Conservation (phyloP, 2,113 vertebrate species). For the Antennarius striatus region DNA sequence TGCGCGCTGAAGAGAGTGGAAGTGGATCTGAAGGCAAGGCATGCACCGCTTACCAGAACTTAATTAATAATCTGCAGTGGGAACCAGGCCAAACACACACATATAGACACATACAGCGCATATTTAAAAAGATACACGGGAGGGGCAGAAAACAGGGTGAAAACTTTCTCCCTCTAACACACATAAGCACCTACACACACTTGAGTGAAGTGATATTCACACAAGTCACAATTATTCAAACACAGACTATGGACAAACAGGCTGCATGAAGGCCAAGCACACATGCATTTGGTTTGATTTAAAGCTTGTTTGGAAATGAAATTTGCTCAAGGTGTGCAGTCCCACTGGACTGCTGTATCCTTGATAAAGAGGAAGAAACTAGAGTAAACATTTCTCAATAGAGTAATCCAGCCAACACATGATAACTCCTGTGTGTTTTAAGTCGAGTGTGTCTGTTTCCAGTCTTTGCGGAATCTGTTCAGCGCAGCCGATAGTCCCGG, state of each 20-base stretch:
- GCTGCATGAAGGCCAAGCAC: conserved; percentile 35
- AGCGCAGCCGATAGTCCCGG: conserved; percentile 11
- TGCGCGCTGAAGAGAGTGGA: conserved; percentile 61
- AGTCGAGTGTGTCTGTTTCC: conserved; percentile 13
- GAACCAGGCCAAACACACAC: conserved; percentile 64
- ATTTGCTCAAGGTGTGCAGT: conserved; percentile 55
- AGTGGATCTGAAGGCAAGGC: conserved; percentile 74
- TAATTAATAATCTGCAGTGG: conserved; percentile 79
- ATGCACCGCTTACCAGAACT: conserved; percentile 72
- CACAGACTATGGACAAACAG: conserved; percentile 53
- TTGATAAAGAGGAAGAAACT: conserved; percentile 29
- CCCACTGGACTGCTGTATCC: conserved; percentile 5
- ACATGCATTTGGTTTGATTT: conserved; percentile 30
- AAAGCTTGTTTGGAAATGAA: conserved; percentile 15
- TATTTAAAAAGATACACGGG: conserved; percentile 16
- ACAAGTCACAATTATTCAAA: conserved; percentile 48
- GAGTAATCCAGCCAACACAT: conserved; percentile 20
- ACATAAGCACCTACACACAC: neutral
- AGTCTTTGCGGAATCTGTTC: conserved; percentile 35
- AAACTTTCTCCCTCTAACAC: conserved; percentile 34
- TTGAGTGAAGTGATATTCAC: conserved; percentile 11
- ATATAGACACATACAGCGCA: conserved; percentile 12
- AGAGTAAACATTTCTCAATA: conserved; percentile 38
- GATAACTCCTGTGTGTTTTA: conserved; percentile 16
- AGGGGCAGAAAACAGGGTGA: conserved; percentile 38